phyloP scores from a whole-genome alignment of 2,888 invertebrate species.

The Homarus gammarus region DNA sequence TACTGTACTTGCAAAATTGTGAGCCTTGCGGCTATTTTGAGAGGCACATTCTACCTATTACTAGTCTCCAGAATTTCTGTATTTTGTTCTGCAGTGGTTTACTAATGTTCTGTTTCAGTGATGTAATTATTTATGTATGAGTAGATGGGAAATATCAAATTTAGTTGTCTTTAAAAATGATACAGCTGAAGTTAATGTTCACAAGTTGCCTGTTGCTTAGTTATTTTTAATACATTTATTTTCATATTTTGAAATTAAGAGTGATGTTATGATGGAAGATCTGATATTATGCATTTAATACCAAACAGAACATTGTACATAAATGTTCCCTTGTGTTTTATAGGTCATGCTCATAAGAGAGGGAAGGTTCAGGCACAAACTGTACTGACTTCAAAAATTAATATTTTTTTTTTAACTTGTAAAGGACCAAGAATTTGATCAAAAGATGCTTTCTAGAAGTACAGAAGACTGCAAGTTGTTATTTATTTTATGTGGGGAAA shows the following conservation, averaged over 20 bases:
- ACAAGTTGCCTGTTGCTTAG: slow-evolving; percentile 73
- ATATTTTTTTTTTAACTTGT: background rate
- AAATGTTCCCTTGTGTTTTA: slow-evolving; percentile 72
- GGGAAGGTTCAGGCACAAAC: slow-evolving; percentile 27
- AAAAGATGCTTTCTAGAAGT: background rate
- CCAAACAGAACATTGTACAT: slow-evolving; percentile 73
- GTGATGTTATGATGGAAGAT: slow-evolving; percentile 68
- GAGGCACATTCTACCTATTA: slow-evolving; percentile 63
- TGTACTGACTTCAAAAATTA: background rate
- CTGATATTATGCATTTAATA: slow-evolving; percentile 73
- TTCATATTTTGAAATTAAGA: slow-evolving; percentile 71
- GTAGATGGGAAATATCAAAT: slow-evolving; percentile 50
- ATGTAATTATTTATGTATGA: slow-evolving; percentile 60
- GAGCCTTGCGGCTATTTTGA: slow-evolving; percentile 57
- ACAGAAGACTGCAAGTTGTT: background rate
- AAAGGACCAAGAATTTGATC: slow-evolving; percentile 44
- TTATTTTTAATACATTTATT: slow-evolving; percentile 73
- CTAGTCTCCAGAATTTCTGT: slow-evolving; percentile 68
- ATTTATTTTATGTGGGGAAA: slow-evolving; percentile 6
- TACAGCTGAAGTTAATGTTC: slow-evolving; percentile 65
- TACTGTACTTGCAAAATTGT: slow-evolving; percentile 48
- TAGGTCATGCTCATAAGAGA: slow-evolving; percentile 66
- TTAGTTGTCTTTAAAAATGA: slow-evolving; percentile 43
- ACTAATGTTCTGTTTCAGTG: slow-evolving; percentile 54
- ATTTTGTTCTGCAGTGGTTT: slow-evolving; percentile 66